Evolutionary conservation across 2,888 invertebrate genomes (phyloP), one percentile per base, ranked within the genome.

Genomic region (Nesidiocoris tenuis): DNA sequence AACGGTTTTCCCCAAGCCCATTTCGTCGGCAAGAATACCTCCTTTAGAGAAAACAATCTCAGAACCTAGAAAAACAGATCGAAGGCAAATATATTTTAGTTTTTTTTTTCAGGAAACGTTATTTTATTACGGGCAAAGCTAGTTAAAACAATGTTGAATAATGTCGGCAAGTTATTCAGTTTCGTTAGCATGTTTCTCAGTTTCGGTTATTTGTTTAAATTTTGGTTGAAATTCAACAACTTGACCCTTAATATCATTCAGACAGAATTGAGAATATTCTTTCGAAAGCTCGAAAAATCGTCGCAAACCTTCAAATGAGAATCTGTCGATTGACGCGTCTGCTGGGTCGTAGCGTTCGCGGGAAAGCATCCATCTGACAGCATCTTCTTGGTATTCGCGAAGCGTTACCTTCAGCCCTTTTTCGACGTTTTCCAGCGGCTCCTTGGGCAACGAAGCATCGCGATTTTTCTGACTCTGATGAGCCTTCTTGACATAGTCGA

Each of bases 1-100:
- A 0, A 93, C 89, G 0, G 92, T 93, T 85, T 93, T 93, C 0
- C 93, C 93, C 22, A 93, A 84, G 0, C 93, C 92, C 92, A 92
- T 92, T 84, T 92, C 92, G 83, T 93, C 92, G 1, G 91, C 91
- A 64, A 93, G 84, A 78, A 93, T 91, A 0, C 92, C 92, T 16
- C 91, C 91, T 0, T 85, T 87, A 5, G 86, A 84, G 18, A 85
- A 76, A 18, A 75, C 23, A 0, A 79, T 74, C 18, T 78, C 68
- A 61, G 25, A 19, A 22, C 71, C 79, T 80, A n/a, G 5, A 72
- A 70, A 18, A 1, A 71, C 1, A 76, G 76, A 74, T n/a, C n/a
- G n/a, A n/a, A n/a, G n/a, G n/a, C n/a, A n/a, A n/a, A n/a, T n/a
- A n/a, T n/a, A n/a, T n/a, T n/a, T n/a, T n/a, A n/a, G n/a, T n/a